phyloP scores from a whole-genome alignment of 2,113 vertebrate species.

The Mastomys natalensis region DNA sequence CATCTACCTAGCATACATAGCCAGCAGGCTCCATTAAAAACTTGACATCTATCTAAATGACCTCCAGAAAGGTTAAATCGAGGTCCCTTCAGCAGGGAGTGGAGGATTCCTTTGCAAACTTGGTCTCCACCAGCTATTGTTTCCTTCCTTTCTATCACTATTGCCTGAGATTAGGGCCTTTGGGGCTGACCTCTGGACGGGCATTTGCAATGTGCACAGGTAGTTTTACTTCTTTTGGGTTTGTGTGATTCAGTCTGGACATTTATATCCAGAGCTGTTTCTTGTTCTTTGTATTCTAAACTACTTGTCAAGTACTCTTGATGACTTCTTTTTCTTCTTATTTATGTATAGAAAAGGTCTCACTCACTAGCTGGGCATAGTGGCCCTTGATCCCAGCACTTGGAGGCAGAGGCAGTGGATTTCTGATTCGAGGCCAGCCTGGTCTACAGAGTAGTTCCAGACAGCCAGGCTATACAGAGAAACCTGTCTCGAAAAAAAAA shows the following conservation, averaged over 20 bases:
- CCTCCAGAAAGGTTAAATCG: neutral
- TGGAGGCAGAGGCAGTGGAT: no score
- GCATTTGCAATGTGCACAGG: neutral
- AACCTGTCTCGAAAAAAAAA: no score
- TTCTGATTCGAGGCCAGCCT: no score
- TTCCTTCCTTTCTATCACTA: constrained; percentile 5
- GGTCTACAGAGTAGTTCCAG: no score
- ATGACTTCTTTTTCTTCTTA: neutral
- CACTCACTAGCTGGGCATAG: no score
- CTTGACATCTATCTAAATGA: neutral
- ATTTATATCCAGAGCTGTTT: neutral
- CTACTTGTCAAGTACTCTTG: neutral
- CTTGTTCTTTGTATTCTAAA: neutral
- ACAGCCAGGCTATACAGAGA: no score
- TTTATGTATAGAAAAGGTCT: neutral
- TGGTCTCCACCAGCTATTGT: neutral
- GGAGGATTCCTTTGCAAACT: neutral
- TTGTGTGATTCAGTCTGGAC: neutral
- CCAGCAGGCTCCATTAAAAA: neutral
- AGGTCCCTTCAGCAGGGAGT: neutral
- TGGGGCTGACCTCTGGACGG: neutral
- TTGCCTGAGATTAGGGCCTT: neutral
- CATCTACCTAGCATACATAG: neutral
- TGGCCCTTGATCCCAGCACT: no score
- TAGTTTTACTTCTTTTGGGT: neutral